Conservation (phyloP, 2,888 invertebrate species). For the Synergus japonicus region DNA sequence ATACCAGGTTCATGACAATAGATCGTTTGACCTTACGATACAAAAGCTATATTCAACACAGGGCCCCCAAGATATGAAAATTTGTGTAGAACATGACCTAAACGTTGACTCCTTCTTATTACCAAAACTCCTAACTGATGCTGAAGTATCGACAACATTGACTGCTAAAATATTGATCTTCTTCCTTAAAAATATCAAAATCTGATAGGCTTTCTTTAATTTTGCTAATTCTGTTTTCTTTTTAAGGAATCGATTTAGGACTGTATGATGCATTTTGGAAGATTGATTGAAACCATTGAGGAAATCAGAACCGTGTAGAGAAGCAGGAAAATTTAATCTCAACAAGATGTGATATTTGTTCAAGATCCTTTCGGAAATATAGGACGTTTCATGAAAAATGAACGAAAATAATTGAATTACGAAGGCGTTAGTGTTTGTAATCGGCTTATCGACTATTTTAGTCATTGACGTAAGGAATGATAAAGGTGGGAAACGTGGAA, state of each 20-base stretch:
- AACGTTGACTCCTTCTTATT: slow-evolving; percentile 64
- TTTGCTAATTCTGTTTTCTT: not conserved
- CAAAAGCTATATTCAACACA: slow-evolving; percentile 66
- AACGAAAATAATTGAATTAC: slow-evolving; percentile 36
- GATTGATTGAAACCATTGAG: slow-evolving; percentile 5
- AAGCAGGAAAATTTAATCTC: not conserved
- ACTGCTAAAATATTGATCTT: not conserved
- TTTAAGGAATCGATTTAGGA: slow-evolving; percentile 5
- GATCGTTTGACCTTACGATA: slow-evolving; percentile 64
- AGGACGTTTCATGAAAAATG: slow-evolving; percentile 19
- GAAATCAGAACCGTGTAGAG: slow-evolving; percentile 21
- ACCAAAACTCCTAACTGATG: not conserved
- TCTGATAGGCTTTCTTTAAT: not conserved
- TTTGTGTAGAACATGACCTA: slow-evolving; percentile 64
- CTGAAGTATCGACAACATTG: not conserved
- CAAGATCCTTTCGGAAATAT: slow-evolving; percentile 19
- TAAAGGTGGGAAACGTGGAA: slow-evolving; percentile 5
- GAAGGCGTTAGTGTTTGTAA: slow-evolving; percentile 16
- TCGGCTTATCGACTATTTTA: slow-evolving; percentile 35
- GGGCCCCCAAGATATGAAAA: slow-evolving; percentile 60
- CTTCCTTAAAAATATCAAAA: not conserved
- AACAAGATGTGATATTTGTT: slow-evolving; percentile 10
- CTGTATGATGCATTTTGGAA: slow-evolving; percentile 10
- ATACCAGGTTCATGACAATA: slow-evolving; percentile 59
- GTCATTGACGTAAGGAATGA: slow-evolving; percentile 24